These are phyloP conservation scores for Protobothrops mucrosquamatus DNA, from an alignment of 2,113 vertebrate species.

Conservation along the genomic window DNA sequence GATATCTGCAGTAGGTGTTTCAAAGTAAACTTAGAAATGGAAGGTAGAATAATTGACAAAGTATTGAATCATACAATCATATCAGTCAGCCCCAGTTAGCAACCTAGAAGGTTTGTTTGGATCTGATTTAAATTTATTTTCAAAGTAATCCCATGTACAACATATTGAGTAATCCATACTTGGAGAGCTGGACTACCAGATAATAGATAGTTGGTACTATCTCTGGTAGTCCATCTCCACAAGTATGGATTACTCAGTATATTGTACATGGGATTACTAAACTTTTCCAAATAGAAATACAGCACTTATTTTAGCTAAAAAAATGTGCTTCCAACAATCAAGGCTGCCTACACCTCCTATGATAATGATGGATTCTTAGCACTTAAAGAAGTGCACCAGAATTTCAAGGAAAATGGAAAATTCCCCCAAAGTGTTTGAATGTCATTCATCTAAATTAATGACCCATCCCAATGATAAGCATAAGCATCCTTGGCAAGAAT, in stretches of 20 bases:
- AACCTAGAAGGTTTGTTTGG: neutral
- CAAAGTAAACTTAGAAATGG: neutral
- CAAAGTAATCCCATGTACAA: neutral
- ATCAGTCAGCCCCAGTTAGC: neutral
- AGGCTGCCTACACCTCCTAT: neutral
- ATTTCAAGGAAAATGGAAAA: neutral
- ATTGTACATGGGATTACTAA: neutral
- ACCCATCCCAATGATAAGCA: neutral
- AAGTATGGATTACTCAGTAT: neutral
- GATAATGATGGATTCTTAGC: neutral
- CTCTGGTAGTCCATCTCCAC: neutral
- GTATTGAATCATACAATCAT: neutral
- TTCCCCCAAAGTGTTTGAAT: neutral
- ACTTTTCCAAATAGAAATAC: neutral
- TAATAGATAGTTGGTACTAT: neutral
- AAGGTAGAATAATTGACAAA: neutral
- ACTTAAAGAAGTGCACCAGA: neutral
- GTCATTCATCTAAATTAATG: neutral
- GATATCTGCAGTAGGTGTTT: neutral
- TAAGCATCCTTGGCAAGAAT: neutral
- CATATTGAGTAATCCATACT: neutral
- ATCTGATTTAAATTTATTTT: neutral
- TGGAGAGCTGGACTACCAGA: neutral
- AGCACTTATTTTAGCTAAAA: neutral
- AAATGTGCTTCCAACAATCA: neutral